Evolutionary conservation across 2,113 vertebrate genomes (phyloP).

Genomic region (Anseranas semipalmata): DNA sequence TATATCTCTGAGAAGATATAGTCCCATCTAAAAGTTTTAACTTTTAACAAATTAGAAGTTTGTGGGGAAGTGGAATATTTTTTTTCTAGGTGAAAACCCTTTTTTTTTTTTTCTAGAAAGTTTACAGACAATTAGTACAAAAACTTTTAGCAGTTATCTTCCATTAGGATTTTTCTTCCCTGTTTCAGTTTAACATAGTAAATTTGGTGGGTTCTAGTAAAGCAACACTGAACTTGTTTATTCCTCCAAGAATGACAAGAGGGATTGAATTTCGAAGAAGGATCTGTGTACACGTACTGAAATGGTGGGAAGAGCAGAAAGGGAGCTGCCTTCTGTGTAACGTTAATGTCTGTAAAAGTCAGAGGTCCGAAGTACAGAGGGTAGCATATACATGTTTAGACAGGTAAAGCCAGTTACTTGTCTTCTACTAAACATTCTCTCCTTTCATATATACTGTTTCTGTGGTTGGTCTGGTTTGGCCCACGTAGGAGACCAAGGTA

Average conservation of each 20-base stretch:
- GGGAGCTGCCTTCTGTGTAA: background rate
- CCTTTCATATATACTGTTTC: background rate
- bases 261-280: background rate
- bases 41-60: background rate
- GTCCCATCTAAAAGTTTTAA: background rate
- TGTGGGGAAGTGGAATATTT: background rate
- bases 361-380: background rate
- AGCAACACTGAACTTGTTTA: background rate
- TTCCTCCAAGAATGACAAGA: background rate
- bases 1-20: background rate
- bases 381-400: background rate
- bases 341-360: background rate
- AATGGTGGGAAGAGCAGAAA: background rate
- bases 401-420: background rate
- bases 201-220: background rate
- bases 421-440: background rate
- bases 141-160: background rate
- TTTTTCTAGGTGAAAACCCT: background rate
- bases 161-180: background rate
- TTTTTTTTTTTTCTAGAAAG: background rate
- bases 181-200: background rate
- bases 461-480: background rate
- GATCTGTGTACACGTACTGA: background rate
- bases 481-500: rapidly evolving
- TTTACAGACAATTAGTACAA: background rate